A percentile compares a stretch with the other conserved stretches of the same genome.
These are phyloP conservation scores for Rattus rattus DNA, from an alignment of 2,113 vertebrate species.

Conservation along the genomic window DNA sequence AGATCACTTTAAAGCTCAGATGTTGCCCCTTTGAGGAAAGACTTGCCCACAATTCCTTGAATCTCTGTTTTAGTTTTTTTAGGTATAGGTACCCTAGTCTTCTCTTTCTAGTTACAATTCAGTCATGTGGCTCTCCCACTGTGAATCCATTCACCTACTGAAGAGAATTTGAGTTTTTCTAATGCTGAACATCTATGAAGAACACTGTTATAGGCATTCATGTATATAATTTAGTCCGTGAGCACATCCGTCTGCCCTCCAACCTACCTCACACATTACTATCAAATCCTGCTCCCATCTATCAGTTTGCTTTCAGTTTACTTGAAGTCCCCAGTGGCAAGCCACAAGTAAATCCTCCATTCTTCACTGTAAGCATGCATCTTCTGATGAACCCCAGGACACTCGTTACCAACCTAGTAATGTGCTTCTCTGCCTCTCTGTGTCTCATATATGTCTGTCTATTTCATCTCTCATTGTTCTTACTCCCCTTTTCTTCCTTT, in stretches of 20 bases:
- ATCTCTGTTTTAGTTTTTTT: neutral
- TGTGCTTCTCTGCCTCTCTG: slow-evolving; percentile 10
- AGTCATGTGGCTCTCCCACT: neutral
- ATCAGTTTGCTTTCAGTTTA: neutral
- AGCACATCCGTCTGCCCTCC: neutral
- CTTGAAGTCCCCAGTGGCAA: neutral
- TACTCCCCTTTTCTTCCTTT: neutral
- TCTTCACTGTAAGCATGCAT: neutral
- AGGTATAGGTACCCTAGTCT: neutral
- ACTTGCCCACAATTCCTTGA: neutral
- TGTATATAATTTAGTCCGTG: neutral
- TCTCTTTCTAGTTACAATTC: slow-evolving; percentile 41
- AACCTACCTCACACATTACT: neutral
- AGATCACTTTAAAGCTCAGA: neutral
- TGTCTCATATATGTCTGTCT: neutral
- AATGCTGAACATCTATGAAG: slow-evolving; percentile 33
- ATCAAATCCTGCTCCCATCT: slow-evolving; percentile 38
- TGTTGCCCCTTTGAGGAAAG: neutral
- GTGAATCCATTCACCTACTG: neutral
- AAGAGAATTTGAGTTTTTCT: neutral
- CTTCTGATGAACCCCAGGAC: neutral
- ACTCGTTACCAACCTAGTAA: neutral
- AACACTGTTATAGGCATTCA: neutral
- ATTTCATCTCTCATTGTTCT: slow-evolving; percentile 20
- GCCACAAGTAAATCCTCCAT: neutral